phyloP scores from a whole-genome alignment of 2,113 vertebrate genomes.

The Ornithorhynchus anatinus region DNA sequence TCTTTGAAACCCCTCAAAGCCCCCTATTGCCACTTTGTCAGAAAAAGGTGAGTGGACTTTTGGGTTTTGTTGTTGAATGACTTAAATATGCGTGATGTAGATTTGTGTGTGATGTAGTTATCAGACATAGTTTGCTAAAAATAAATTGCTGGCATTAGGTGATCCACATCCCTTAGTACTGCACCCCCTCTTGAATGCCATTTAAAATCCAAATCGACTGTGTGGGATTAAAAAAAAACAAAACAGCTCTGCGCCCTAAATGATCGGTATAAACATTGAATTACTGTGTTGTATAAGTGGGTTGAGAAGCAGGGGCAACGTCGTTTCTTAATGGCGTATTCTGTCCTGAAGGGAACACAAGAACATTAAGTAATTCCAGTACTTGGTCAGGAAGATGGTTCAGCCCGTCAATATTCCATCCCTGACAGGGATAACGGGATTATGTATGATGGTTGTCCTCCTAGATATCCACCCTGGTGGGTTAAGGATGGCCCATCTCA shows the following conservation, averaged over 20 bases:
- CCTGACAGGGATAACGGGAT: no score
- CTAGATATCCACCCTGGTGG: no score
- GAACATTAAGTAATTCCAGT: no score
- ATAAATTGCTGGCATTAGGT: no score
- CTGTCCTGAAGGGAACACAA: no score
- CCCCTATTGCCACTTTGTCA: conserved; percentile 25
- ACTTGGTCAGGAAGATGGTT: no score
- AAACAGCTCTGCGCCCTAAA: background rate
- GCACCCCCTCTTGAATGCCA: background rate
- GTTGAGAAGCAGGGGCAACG: background rate
- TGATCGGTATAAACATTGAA: background rate
- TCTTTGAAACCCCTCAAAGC: conserved; percentile 52
- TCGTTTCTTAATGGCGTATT: background rate
- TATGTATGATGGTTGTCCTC: no score
- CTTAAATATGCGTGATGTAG: background rate
- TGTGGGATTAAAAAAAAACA: background rate
- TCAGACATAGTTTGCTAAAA: no score
- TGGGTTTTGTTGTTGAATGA: background rate
- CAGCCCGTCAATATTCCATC: no score
- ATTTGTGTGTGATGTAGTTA: no score
- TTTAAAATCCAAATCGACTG: background rate
- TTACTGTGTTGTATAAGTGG: background rate
- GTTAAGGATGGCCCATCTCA: no score
- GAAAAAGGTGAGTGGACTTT: conserved; percentile 36
- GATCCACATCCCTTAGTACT: no score